These are phyloP conservation scores for Sussaba pulchella DNA, from an alignment of 2,888 invertebrate species.

Conservation along the genomic window DNA sequence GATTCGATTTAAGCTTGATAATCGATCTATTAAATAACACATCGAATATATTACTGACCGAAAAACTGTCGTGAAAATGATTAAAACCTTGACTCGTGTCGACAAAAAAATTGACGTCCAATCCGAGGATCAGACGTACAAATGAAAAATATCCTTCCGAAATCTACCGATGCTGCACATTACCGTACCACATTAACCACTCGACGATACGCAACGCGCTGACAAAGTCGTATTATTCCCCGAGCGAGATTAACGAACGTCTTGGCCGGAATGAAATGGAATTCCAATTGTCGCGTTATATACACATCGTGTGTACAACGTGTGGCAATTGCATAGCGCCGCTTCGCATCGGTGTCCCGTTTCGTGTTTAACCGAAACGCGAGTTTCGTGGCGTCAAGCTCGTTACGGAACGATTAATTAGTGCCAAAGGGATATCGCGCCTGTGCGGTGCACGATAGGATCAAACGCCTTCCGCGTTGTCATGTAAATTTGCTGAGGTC, in stretches of 20 bases:
- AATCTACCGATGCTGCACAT: background rate
- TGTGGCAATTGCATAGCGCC: slow-evolving; percentile 11
- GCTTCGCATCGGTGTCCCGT: slow-evolving; percentile 23
- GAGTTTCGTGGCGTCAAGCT: slow-evolving; percentile 57
- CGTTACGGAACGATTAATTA: slow-evolving; percentile 77
- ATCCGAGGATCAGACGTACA: too few species aligned
- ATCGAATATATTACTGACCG: too few species aligned
- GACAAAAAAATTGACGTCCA: too few species aligned
- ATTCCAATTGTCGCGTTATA: slow-evolving; percentile 16
- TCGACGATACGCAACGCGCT: too few species aligned
- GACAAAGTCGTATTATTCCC: background rate
- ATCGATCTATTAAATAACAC: background rate
- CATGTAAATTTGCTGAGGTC: slow-evolving; percentile 73
- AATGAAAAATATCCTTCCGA: too few species aligned
- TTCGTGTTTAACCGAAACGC: slow-evolving; percentile 51
- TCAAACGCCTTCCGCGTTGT: slow-evolving; percentile 75
- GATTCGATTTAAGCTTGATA: background rate
- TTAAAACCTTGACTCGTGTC: too few species aligned
- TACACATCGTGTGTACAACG: background rate
- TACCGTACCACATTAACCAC: background rate
- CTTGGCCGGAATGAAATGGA: slow-evolving; percentile 14
- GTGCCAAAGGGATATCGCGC: slow-evolving; percentile 72
- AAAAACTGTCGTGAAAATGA: too few species aligned
- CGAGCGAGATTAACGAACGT: background rate
- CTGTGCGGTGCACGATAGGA: slow-evolving; percentile 65